Evolutionary conservation across 1,140 invertebrate species (phyloP), one percentile per base, ranked within the genome.

Genomic region (Melitaea cinxia): DNA sequence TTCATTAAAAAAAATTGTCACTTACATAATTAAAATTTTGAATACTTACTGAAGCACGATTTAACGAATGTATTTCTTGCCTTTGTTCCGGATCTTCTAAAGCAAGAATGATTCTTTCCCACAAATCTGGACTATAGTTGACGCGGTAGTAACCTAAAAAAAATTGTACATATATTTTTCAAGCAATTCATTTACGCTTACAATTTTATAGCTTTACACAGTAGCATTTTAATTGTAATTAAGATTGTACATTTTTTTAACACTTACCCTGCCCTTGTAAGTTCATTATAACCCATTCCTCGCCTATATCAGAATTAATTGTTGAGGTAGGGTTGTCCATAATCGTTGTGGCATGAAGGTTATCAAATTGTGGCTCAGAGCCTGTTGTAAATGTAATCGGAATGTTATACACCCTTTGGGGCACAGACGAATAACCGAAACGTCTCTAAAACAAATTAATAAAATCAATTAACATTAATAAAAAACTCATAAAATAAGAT

Each of bases 231-330:
- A n/a, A n/a, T n/a, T 28, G 7, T 28, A 28, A 28, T 28, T 7
- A 28, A 28, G 26, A 4, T 7, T 7, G 3, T 28, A 28, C n/a
- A n/a, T n/a, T 28, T 28, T 28, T 28, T 28, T 26, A 21, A 0
- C 12, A 45, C 68, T 75, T 73, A 94, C 94, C 94, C 76, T 93
- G 92, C 50, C 93, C 91, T 75, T 94, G 92, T 17, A 94, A 71
- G 73, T 95, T 95, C 5, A 94, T 92, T 58, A 96, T 78, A 0
- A 94, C 68, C 94, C 94, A 95, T n/a, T 92, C 91, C 26, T 92
- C 84, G 0, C 73, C 76, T 17, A 89, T 47, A 1, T 61, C 30
- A 0, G 91, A 28, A 21, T 72, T 39, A 0, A 87, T 83, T 0
- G 72, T 65, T 19, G 50, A 39, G 2, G 73, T 80, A 4, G 26